Conservation (phyloP, 2,797 vertebrate species). For the Bradypodion ventrale region DNA sequence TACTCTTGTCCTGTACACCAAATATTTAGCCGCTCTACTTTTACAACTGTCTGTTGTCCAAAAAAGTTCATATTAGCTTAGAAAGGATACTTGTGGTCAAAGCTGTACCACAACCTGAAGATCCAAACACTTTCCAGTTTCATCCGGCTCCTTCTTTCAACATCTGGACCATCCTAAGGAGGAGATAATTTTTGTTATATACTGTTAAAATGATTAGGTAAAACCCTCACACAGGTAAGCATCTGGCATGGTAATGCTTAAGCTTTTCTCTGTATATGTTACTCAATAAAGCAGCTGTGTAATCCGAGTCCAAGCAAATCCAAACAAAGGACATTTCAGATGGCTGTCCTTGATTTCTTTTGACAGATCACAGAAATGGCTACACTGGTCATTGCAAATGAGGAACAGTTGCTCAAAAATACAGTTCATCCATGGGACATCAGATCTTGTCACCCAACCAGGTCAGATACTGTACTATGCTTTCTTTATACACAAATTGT, state of each 20-base stretch:
- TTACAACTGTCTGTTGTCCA: not conserved
- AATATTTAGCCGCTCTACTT: not conserved
- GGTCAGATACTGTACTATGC: no score
- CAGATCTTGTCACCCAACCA: not conserved
- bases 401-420: not conserved
- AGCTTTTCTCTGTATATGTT: not conserved
- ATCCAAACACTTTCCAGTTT: slow-evolving; percentile 98
- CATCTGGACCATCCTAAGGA: slow-evolving; percentile 84
- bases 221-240: not conserved
- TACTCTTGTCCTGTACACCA: not conserved
- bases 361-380: not conserved
- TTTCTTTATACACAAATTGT: no score
- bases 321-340: not conserved
- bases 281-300: not conserved
- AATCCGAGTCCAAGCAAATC: not conserved
- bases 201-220: no score
- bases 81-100: slow-evolving; percentile 99
- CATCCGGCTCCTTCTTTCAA: slow-evolving; percentile 84
- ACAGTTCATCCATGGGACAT: not conserved
- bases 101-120: slow-evolving; percentile 96
- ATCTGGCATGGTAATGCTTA: not conserved
- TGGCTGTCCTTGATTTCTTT: not conserved
- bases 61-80: not conserved
- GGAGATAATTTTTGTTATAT: slow-evolving; percentile 29
- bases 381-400: not conserved